These are phyloP conservation scores for Euphonia xanthogaster DNA, from an alignment of 2,797 vertebrate species.

Conservation along the genomic window DNA sequence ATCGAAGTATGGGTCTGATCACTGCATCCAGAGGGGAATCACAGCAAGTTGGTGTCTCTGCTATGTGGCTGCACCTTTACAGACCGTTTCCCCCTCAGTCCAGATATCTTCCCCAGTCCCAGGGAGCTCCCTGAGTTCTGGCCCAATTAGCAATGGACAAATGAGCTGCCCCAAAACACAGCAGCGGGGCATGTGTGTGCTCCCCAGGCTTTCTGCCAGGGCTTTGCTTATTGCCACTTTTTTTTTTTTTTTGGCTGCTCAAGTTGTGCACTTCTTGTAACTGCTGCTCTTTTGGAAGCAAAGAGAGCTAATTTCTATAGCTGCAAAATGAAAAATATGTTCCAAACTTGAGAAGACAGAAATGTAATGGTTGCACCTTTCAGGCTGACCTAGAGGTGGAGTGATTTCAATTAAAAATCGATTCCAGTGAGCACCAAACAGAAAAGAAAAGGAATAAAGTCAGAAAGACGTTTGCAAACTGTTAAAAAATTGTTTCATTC, in stretches of 20 bases:
- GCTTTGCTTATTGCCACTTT: not conserved
- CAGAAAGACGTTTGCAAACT: conserved; percentile 28
- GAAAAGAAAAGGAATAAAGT: conserved; percentile 51
- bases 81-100: not conserved
- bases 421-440: conserved; percentile 66
- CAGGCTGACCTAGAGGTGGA: conserved; percentile 2
- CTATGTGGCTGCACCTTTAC: not conserved
- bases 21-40: not conserved
- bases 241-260: not conserved
- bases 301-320: conserved; percentile 41
- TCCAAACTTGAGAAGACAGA: conserved; percentile 24
- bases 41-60: not conserved
- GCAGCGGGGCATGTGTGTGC: not conserved
- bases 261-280: not conserved
- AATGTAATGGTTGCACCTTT: conserved; percentile 37
- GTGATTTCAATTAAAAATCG: conserved; percentile 71
- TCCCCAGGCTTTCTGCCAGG: not conserved
- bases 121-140: not conserved
- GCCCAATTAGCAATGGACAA: not conserved
- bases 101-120: not conserved
- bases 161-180: not conserved
- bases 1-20: not conserved
- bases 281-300: not conserved
- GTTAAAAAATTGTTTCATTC: not conserved
- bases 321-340: conserved; percentile 59